Evolutionary conservation across 30 jellyfish, hydroid and myxozoan species (phyloP), one percentile per base, ranked within the genome.

Genomic region (Nemopilema nomurai): DNA sequence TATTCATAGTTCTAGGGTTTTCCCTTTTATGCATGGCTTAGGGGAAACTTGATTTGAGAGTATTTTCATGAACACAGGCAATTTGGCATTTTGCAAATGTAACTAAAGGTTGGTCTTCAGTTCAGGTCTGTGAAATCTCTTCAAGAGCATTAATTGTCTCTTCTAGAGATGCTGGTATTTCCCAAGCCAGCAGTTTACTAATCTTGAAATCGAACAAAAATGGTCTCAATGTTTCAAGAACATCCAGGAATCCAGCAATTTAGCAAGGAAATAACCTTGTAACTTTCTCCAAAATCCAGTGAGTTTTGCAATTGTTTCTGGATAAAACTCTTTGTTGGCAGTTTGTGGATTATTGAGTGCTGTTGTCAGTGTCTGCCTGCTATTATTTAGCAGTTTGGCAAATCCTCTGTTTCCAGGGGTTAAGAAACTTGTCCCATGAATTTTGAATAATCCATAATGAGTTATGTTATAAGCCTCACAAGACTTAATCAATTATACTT

Each of bases 381-480:
- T 85, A 69, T 65, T 29, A 25, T 73, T 24, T 23, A 85, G 90
- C 31, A 85, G 62, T 75, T 62, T 76, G 16, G 67, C 70, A 26
- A 73, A 65, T 16, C 74, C 94, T 29, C 68, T 74, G 28, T 53
- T 66, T 51, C 85, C 33, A 33, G 76, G 95, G 32, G 49, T 86
- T n/a, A 86, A 64, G 69, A 86, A 86, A 13, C 85, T 72, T 18
- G 86, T 80, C 22, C 91, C 95, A 29, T 67, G 67, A 19, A 86
- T 76, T 64, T 86, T 86, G 22, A 90, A 32, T 62, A 88, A 50
- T 28, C 28, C 74, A 30, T 80, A 88, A 73, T 88, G 83, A 19
- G 91, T 71, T 7, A 81, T 89, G 82, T 82, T 64, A 20, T 71
- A 67, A 8, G 89, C 95, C 52, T 68, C 86, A 20, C 73, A 49